Evolutionary conservation across 2,797 vertebrate species (phyloP), one percentile per base, ranked within the genome.

Genomic region (Mus minutoides): DNA sequence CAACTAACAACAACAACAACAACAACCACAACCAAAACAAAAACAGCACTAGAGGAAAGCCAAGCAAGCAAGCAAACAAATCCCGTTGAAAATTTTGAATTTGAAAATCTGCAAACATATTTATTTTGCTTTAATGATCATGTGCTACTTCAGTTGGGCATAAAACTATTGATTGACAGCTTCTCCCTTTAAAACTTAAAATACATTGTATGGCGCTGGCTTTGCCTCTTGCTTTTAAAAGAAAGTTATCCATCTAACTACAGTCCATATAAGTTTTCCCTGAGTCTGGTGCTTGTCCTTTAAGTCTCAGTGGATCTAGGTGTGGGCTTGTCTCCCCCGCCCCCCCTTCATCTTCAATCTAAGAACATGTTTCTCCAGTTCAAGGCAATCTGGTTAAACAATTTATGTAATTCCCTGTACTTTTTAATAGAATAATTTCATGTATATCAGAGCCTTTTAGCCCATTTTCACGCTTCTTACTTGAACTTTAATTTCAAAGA

Each of bases 71-170:
- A 56, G 9, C 67, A n/a, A 64, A 37, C 13, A 10, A 85, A 67
- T 49, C 4, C 29, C 21, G 69, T 37, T 1, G 5, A 69, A 71
- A 71, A 71, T 19, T 85, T 69, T 60, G 7, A 60, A 49, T n/a
- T 43, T 75, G 40, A 89, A 40, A 90, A 37, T 84, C 67, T 92
- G 31, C 88, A 93, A 83, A 87, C 77, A 16, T n/a, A 19, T 69
- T 87, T 75, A 64, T 90, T 90, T 92, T 88, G 67, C 12, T 43
- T 89, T 62, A 34, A 24, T 62, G 29, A 24, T 37, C 37, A 31
- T 67, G 14, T 91, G 56, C 69, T 92, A 93, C 40, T 91, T 95
- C 43, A 67, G 26, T 92, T 95, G 71, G 92, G 17, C 87, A 77
- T 92, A 92, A 78, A 94, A 94, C 56, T 94, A 54, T 84, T 71